Conservation (phyloP, 2,113 vertebrate species). For the Nesospiza acunhae region DNA sequence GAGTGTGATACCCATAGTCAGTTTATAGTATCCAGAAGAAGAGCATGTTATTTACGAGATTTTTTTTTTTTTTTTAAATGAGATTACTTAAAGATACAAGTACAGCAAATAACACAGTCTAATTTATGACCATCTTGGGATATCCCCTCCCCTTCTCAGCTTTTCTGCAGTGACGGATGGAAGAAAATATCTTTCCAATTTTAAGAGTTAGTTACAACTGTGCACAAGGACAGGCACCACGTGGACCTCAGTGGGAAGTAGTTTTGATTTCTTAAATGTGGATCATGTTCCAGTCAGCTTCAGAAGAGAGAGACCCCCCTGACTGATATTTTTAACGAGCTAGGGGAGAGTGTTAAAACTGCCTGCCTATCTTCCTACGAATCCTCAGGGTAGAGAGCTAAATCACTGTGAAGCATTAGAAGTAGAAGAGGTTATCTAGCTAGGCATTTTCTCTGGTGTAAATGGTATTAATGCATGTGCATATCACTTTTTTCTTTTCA, state of each 20-base stretch:
- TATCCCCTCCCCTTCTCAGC: neutral
- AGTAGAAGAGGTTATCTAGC: neutral
- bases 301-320: neutral
- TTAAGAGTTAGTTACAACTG: neutral
- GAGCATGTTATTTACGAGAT: neutral
- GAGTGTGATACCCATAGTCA: neutral
- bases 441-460: neutral
- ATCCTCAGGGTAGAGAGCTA: neutral
- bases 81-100: neutral
- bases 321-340: conserved; percentile 18
- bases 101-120: neutral
- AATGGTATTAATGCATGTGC: neutral
- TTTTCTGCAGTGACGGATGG: neutral
- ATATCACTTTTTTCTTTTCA: neutral
- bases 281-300: neutral
- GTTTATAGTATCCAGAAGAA: neutral
- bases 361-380: neutral
- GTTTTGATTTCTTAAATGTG: neutral
- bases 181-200: neutral
- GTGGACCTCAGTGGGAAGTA: neutral
- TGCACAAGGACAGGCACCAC: neutral
- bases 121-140: neutral
- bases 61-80: neutral
- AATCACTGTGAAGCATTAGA: neutral
- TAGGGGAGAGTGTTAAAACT: neutral